Evolutionary conservation across 1,140 invertebrate species (phyloP).

Genomic region (Listronotus bonariensis): DNA sequence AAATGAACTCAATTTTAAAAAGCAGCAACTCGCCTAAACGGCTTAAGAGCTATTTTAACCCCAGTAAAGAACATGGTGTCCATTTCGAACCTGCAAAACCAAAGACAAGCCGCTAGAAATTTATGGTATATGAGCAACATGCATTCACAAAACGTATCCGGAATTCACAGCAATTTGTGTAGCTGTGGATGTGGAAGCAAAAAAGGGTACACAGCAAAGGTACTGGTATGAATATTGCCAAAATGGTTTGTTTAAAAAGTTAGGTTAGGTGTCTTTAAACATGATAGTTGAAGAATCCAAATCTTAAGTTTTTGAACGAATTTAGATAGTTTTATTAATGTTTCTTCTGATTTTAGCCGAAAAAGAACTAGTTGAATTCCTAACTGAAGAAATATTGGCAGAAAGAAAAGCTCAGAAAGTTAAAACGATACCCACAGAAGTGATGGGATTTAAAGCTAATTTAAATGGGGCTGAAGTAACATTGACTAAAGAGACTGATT

Average conservation of each 20-base stretch:
- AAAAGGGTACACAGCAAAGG: slow-evolving; percentile 69
- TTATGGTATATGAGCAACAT: slow-evolving; percentile 69
- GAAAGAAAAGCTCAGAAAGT: slow-evolving; percentile 81
- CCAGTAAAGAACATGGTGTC: slow-evolving; percentile 55
- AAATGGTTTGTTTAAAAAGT: not conserved
- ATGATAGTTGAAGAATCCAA: not conserved
- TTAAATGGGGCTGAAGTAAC: slow-evolving; percentile 78
- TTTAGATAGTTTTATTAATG: slow-evolving; percentile 19
- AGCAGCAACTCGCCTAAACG: slow-evolving; percentile 60
- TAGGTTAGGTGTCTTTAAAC: not conserved
- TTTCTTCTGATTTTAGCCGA: slow-evolving; percentile 66
- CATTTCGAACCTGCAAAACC: slow-evolving; percentile 57
- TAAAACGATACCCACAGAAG: slow-evolving; percentile 72
- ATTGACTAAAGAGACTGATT: slow-evolving; percentile 70
- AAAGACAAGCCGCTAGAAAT: slow-evolving; percentile 66
- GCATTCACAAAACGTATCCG: slow-evolving; percentile 48
- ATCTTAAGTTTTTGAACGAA: too few relatives aligned
- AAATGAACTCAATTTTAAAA: slow-evolving; percentile 73
- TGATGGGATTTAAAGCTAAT: slow-evolving; percentile 79
- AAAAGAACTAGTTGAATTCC: slow-evolving; percentile 82
- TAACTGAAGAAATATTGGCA: slow-evolving; percentile 86
- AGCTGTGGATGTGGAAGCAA: slow-evolving; percentile 65
- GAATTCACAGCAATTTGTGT: slow-evolving; percentile 59
- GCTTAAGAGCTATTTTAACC: slow-evolving; percentile 57
- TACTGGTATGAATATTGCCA: slow-evolving; percentile 49